Evolutionary conservation across 1,140 invertebrate genomes (phyloP), one percentile per base, ranked within the genome.

Genomic region (Aphidius ervi): DNA sequence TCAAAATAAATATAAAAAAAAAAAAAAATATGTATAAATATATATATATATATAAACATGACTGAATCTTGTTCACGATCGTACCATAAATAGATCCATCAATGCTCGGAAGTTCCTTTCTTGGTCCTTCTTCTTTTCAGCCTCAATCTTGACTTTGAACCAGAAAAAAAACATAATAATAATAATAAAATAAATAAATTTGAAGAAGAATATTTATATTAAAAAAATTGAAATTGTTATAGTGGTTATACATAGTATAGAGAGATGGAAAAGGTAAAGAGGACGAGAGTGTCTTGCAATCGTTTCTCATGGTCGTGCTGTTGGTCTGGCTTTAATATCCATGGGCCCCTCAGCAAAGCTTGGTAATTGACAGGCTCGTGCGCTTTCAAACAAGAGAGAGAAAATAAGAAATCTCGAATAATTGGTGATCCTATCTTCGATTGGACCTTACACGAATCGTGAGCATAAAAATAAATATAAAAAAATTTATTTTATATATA

Each of bases 341-440:
- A 31, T 31, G 23, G 23, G 23, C 23, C 23, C 23, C 23, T 31
- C 23, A 31, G 23, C 50, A 52, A 39, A 37, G 50, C 37, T 52
- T 23, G 45, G 50, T 60, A 60, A 60, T 60, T 60, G 59, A 60
- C 59, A 60, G 59, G 59, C 49, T 54, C 49, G 39, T 56, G 55
- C 43, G 23, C 23, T 31, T 31, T 49, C 31, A 46, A 46, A 6
- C 46, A 31, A 31, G 45, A n/a, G 23, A 16, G 16, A 6, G 7
- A 40, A n/a, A 49, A 49, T 31, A 23, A 16, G 9, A 23, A 6
- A 9, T 6, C 31, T 47, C 46, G 56, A 58, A 58, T 58, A 58
- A 58, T 58, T 58, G 56, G 56, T 58, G 56, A 58, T 58, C 46
- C 47, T 58, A 58, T 58, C 56, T 41, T 40, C 43, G 16, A 48